These are phyloP conservation scores for Drosophila anomelani DNA, from an alignment of 2,888 invertebrate species.

Conservation along the genomic window DNA sequence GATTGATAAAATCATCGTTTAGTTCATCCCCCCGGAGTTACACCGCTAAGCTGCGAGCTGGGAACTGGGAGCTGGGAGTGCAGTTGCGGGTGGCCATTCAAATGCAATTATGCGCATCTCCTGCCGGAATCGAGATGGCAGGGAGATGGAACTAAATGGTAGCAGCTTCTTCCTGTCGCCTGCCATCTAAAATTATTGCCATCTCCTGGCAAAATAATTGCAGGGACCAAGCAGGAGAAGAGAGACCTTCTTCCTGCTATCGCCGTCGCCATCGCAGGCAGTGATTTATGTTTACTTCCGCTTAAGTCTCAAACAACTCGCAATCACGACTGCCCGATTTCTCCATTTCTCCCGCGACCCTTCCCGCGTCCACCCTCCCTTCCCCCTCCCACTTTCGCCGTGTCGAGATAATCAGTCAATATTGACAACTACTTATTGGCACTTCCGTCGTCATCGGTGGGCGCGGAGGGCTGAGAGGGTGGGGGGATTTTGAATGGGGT, in stretches of 20 bases:
- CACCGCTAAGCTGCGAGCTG: conserved; percentile 2
- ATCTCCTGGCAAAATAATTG: conserved; percentile 72
- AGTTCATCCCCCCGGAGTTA: conserved; percentile 15
- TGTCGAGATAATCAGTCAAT: conserved; percentile 83
- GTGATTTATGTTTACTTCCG: conserved; percentile 80
- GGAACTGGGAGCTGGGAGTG: neutral
- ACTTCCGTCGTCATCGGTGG: conserved; percentile 68
- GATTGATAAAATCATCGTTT: conserved; percentile 34
- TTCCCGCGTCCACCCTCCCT: neutral
- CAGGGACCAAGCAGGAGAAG: conserved; percentile 43
- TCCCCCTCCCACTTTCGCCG: conserved; percentile 35
- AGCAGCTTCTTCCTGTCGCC: conserved; percentile 79
- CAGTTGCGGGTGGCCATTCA: conserved; percentile 36
- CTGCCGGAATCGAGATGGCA: conserved; percentile 41
- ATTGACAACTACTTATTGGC: conserved; percentile 84
- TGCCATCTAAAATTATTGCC: conserved; percentile 64
- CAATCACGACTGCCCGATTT: conserved; percentile 58
- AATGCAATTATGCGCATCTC: conserved; percentile 80
- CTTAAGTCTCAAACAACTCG: conserved; percentile 65
- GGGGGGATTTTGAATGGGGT: conserved; percentile 39
- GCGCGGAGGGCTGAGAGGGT: conserved; percentile 26
- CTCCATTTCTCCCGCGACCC: neutral
- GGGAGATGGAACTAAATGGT: conserved; percentile 64
- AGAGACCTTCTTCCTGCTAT: conserved; percentile 4
- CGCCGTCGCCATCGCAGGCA: conserved; percentile 49